A percentile compares a stretch with the other conserved stretches of the same genome.
Evolutionary conservation across 2,797 vertebrate genomes (phyloP).

Genomic region (Chelonia mydas): DNA sequence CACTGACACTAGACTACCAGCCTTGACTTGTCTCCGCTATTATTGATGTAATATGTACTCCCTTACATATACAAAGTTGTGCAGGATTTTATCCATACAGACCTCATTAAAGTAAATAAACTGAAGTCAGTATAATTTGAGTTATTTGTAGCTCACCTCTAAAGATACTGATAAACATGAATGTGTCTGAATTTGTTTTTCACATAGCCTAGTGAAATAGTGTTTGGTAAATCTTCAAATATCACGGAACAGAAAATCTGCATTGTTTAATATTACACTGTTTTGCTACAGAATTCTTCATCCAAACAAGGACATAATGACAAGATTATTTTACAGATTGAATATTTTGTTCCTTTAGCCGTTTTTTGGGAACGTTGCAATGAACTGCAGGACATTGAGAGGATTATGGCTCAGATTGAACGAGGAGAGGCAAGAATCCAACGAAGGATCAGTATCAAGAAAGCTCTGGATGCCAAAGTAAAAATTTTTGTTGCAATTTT

Average conservation of each 20-base stretch:
- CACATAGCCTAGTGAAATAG: background rate
- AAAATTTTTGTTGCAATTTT: constrained; percentile 5
- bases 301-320: background rate
- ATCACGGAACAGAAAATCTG: background rate
- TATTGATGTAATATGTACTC: background rate
- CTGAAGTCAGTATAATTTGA: background rate
- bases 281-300: background rate
- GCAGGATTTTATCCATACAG: background rate
- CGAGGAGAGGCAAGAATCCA: constrained; percentile 91
- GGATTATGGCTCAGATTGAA: constrained; percentile 92
- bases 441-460: constrained; percentile 91
- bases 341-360: constrained; percentile 78
- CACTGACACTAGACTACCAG: background rate
- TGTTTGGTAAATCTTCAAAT: background rate
- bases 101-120: background rate
- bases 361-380: constrained; percentile 92
- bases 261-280: background rate
- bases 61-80: background rate
- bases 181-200: background rate
- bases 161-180: background rate
- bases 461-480: constrained; percentile 91
- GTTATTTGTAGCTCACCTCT: background rate
- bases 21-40: background rate
- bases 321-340: background rate
- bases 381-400: constrained; percentile 91